phyloP scores from a whole-genome alignment of 2,113 vertebrate genomes.

The Oncorhynchus mykiss region DNA sequence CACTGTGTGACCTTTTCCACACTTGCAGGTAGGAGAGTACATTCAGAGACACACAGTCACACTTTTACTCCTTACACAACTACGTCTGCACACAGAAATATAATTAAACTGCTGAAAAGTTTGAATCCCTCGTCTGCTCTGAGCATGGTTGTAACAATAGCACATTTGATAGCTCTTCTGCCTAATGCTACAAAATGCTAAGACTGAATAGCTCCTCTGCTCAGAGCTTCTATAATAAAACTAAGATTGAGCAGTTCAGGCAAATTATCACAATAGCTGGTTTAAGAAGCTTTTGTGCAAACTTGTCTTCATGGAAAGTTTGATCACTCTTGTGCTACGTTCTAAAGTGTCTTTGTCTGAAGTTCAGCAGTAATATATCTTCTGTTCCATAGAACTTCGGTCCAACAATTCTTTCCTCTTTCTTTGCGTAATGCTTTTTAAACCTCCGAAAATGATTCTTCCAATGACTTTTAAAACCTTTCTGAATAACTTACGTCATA shows the following conservation, averaged over 20 bases:
- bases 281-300: slow-evolving; percentile 61
- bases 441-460: background rate
- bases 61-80: background rate
- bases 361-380: slow-evolving; percentile 17
- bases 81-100: slow-evolving; percentile 54
- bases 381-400: background rate
- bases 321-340: slow-evolving; percentile 41
- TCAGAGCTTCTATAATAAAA: slow-evolving; percentile 49
- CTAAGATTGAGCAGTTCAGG: slow-evolving; percentile 44
- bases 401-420: background rate
- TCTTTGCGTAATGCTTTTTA: background rate
- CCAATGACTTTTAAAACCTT: slow-evolving; percentile 14
- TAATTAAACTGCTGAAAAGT: slow-evolving; percentile 64
- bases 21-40: background rate
- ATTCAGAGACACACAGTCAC: slow-evolving; percentile 10
- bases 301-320: slow-evolving; percentile 51
- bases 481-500: slow-evolving; percentile 7
- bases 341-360: slow-evolving; percentile 22
- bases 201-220: slow-evolving; percentile 52
- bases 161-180: slow-evolving; percentile 43
- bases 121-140: slow-evolving; percentile 34
- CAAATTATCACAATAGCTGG: slow-evolving; percentile 55
- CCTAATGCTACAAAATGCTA: slow-evolving; percentile 54
- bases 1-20: background rate
- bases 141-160: slow-evolving; percentile 47